Percentiles rank a stretch among this genome's conserved stretches.
These are phyloP conservation scores for Carassius gibelio DNA, from an alignment of 2,113 vertebrate genomes.

Conservation along the genomic window DNA sequence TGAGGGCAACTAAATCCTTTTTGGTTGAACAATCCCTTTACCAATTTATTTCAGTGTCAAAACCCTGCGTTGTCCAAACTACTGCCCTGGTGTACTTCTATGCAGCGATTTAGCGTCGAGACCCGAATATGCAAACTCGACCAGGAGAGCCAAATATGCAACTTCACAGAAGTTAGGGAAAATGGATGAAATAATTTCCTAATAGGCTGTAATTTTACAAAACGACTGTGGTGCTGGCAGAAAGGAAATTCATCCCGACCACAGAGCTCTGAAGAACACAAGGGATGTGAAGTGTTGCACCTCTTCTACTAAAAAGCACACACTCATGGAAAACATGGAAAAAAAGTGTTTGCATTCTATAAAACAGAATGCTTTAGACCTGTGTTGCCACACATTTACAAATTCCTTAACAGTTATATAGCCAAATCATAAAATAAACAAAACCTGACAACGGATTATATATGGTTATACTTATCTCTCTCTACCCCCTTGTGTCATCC, in stretches of 20 bases:
- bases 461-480: not conserved
- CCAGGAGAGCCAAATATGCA: slow-evolving; percentile 72
- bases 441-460: slow-evolving; percentile 39
- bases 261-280: slow-evolving; percentile 39
- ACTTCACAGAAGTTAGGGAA: slow-evolving; percentile 85
- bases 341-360: slow-evolving; percentile 70
- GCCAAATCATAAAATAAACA: slow-evolving; percentile 52
- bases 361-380: slow-evolving; percentile 76
- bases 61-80: slow-evolving; percentile 11
- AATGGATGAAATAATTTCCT: slow-evolving; percentile 75
- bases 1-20: not conserved
- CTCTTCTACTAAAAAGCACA: slow-evolving; percentile 49
- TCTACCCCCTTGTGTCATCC: slow-evolving; percentile 41
- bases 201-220: slow-evolving; percentile 71
- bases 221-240: slow-evolving; percentile 68
- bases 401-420: slow-evolving; percentile 56
- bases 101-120: slow-evolving; percentile 51
- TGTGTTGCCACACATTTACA: slow-evolving; percentile 22
- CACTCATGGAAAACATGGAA: slow-evolving; percentile 64
- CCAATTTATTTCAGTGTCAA: not conserved
- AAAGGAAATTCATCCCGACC: slow-evolving; percentile 48
- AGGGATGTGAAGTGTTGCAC: slow-evolving; percentile 29
- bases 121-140: slow-evolving; percentile 69
- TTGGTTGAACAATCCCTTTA: not conserved
- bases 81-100: slow-evolving; percentile 13